A percentile compares a stretch with the other conserved stretches of the same genome.
These are phyloP conservation scores for Pangasius djambal DNA, from an alignment of 2,797 vertebrate species.

Conservation along the genomic window DNA sequence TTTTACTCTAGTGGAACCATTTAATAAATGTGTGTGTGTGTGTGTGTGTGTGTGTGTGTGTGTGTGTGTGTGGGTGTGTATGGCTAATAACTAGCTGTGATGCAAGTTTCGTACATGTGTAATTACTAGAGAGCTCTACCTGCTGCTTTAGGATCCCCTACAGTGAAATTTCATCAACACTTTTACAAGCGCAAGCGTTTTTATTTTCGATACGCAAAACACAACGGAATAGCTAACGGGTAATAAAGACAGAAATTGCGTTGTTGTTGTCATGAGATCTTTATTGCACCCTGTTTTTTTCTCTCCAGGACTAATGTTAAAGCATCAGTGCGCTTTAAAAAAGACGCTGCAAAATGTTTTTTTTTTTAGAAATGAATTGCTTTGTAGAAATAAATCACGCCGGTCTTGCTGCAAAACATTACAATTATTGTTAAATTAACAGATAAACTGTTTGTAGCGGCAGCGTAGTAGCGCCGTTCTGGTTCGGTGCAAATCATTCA, in stretches of 20 bases:
- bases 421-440: background rate
- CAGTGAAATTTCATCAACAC: conserved; percentile 10
- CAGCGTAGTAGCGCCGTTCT: background rate
- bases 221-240: background rate
- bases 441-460: background rate
- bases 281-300: background rate
- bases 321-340: background rate
- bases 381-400: background rate
- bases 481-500: background rate
- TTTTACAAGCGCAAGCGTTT: background rate
- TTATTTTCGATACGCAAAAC: background rate
- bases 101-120: conserved; percentile 29
- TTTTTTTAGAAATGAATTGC: background rate
- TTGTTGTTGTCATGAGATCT: background rate
- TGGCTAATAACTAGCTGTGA: conserved; percentile 38
- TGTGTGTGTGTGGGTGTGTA: conserved; percentile 31
- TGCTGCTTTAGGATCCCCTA: conserved; percentile 21
- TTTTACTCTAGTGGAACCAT: background rate
- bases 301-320: background rate
- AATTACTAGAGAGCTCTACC: conserved; percentile 30
- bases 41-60: conserved; percentile 28
- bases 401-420: background rate
- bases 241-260: background rate
- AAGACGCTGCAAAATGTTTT: background rate
- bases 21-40: background rate